Base-by-base conservation (phyloP, 1,140 invertebrate genomes). In the Calliphora vicina region DNA sequence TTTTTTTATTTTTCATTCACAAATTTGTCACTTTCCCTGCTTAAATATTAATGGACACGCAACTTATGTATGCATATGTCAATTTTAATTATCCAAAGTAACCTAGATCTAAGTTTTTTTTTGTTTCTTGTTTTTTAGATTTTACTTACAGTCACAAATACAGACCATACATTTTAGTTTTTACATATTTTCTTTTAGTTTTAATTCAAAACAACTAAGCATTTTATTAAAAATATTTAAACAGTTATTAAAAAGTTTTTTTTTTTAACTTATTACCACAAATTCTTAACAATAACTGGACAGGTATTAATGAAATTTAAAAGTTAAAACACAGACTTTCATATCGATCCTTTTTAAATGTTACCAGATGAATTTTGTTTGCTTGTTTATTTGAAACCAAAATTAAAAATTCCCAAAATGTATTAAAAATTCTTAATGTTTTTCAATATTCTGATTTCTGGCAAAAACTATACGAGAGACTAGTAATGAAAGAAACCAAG, bases 21-120 rank as follows among this genome's bases (percentile, higher is more conserved):
- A 67, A 67, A 67, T 67, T 67, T 25, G n/a, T 67, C 61, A 67
- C 20, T 67, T 67, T 67, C 20, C 25, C 61, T 23, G n/a, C n/a
- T 6, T 10, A 67, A 67, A 67, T 67, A 23, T 67, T 25, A 67
- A 25, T 57, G 50, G 20, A 25, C 61, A 67, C 61, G 61, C 61
- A 67, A 67, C 15, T 57, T 17, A 15, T 17, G 8, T 25, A 67
- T 25, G 17, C 61, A 23, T 67, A 23, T 67, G 61, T 67, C 61
- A 67, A 67, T 67, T 67, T 67, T 67, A 67, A 67, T 67, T 67
- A 67, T 23, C 61, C 61, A 67, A 67, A 67, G 61, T 67, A 67
- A 23, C 23, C n/a, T 67, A 67, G 17, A 17, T 61, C n/a, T 6
- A 12, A 43, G 5, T 43, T 43, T 6, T 50, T 50, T 50, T 13